phyloP scores from a whole-genome alignment of 2,888 invertebrate genomes.

The Drymonia ruficornis region DNA sequence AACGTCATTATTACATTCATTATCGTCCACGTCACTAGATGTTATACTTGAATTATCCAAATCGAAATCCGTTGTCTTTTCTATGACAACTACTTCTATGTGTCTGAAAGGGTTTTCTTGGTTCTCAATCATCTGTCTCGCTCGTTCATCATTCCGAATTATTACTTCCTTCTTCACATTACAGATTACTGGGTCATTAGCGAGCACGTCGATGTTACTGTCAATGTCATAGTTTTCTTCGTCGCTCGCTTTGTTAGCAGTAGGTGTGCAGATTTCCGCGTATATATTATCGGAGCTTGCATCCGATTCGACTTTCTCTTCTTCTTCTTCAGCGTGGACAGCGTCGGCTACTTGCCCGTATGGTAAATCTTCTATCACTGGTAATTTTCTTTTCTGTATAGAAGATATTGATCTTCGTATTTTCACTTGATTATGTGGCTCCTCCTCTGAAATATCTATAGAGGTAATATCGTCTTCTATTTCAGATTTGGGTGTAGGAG shows the following conservation, averaged over 20 bases:
- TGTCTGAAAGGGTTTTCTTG: conserved; percentile 79
- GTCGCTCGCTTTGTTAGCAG: conserved; percentile 63
- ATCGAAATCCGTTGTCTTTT: conserved; percentile 79
- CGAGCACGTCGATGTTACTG: conserved; percentile 68
- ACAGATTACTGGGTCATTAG: conserved; percentile 78
- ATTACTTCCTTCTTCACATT: conserved; percentile 81
- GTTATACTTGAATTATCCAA: conserved; percentile 75
- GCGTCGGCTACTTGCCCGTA: conserved; percentile 90
- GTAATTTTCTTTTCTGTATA: conserved; percentile 80
- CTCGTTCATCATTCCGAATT: conserved; percentile 75
- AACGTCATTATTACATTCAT: conserved; percentile 73
- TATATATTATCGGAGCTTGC: conserved; percentile 87
- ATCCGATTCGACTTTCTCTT: conserved; percentile 74
- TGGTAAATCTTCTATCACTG: conserved; percentile 87
- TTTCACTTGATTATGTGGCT: conserved; percentile 74
- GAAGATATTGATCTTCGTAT: conserved; percentile 82
- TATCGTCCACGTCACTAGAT: conserved; percentile 74
- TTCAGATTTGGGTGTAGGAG: conserved; percentile 78
- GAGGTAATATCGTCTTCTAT: conserved; percentile 66
- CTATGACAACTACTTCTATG: conserved; percentile 82
- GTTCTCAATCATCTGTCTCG: conserved; percentile 74
- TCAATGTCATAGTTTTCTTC: conserved; percentile 71
- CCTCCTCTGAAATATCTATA: conserved; percentile 72
- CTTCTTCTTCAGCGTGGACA: conserved; percentile 75
- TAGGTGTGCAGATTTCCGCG: conserved; percentile 87